Percentiles rank a stretch among this genome's conserved stretches.
Evolutionary conservation across 2,888 invertebrate species (phyloP).

Genomic region (Meiosimyza decipiens): DNA sequence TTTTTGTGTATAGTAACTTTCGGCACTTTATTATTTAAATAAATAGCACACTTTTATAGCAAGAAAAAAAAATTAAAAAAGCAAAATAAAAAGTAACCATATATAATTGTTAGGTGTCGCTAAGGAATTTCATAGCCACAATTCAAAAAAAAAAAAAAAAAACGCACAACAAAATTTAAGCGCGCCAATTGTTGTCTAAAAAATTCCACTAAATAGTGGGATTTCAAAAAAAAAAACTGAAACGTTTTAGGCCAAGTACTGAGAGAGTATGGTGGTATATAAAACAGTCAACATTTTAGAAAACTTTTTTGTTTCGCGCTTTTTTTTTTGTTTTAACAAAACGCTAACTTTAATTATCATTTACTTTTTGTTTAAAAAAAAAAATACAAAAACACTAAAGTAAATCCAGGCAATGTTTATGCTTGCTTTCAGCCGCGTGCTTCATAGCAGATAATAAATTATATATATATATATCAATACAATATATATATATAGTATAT

Average conservation of each 20-base stretch:
- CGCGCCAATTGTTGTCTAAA: no score
- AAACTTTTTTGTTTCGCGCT: neutral
- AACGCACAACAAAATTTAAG: no score
- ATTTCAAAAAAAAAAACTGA: neutral
- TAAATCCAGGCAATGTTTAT: constrained; percentile 1
- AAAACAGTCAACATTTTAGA: constrained; percentile 11
- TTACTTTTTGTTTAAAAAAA: no score
- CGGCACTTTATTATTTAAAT: constrained; percentile 14
- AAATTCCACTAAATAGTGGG: no score
- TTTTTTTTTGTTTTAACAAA: no score
- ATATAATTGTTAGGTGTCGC: constrained; percentile 23
- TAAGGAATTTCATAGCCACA: constrained; percentile 13
- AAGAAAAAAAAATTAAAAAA: neutral
- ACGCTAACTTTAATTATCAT: no score
- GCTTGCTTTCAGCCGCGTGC: neutral
- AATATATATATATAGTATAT: neutral
- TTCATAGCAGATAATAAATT: neutral
- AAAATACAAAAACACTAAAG: no score
- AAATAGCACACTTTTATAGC: constrained; percentile 9
- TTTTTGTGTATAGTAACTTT: neutral
- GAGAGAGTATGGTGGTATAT: neutral
- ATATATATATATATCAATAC: neutral
- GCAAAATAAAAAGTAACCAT: neutral
- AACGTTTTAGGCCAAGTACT: constrained; percentile 2
- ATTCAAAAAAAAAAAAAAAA: neutral